These are phyloP conservation scores for Tragelaphus imberbis DNA, from an alignment of 2,113 vertebrate genomes.

Conservation along the genomic window DNA sequence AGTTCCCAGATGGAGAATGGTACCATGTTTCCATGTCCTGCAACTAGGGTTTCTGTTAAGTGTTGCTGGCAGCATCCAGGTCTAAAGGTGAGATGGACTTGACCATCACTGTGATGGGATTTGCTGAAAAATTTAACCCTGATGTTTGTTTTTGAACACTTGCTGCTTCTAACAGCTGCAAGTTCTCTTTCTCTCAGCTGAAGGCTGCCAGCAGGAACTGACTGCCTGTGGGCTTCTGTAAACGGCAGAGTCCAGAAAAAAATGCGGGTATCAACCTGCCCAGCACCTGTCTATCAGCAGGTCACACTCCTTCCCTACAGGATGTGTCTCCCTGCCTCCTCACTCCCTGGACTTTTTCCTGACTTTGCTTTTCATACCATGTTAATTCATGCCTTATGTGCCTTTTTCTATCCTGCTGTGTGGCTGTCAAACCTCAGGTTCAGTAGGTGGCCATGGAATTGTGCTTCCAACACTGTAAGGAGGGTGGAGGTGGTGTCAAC, in stretches of 20 bases:
- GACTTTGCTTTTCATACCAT: constrained; percentile 30
- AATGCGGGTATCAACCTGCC: neutral
- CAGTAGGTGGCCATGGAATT: constrained; percentile 57
- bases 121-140: neutral
- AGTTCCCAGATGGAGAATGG: neutral
- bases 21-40: neutral
- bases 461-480: constrained; percentile 14
- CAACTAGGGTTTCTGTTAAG: neutral
- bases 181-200: neutral
- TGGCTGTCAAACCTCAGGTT: constrained; percentile 40
- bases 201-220: neutral
- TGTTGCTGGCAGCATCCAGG: neutral
- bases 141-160: neutral
- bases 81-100: neutral
- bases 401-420: neutral
- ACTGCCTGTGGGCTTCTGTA: neutral
- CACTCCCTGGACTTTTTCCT: neutral
- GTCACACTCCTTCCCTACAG: neutral
- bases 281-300: neutral
- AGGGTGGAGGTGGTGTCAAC: constrained; percentile 41
- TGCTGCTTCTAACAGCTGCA: neutral
- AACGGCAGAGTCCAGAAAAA: neutral
- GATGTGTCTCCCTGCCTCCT: neutral
- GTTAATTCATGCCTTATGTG: constrained; percentile 12
- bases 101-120: neutral